These are phyloP conservation scores for Lucifuga dentata DNA, from an alignment of 2,113 vertebrate species.

Conservation along the genomic window DNA sequence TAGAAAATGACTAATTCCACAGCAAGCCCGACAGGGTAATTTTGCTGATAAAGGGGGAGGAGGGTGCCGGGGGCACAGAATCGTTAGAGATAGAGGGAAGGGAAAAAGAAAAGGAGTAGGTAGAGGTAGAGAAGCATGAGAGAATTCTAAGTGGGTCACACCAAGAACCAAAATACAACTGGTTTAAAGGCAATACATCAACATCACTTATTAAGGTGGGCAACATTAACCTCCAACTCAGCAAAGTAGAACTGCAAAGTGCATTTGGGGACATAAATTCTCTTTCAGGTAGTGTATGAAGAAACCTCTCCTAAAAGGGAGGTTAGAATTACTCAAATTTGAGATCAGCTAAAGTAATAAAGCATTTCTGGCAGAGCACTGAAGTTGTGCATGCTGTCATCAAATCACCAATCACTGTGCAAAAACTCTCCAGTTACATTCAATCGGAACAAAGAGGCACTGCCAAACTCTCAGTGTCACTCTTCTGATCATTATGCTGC, in stretches of 20 bases:
- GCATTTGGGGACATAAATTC: slow-evolving; percentile 33
- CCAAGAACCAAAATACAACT: slow-evolving; percentile 70
- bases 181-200: slow-evolving; percentile 77
- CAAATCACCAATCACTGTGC: too few species aligned
- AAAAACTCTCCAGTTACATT: too few species aligned
- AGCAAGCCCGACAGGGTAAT: slow-evolving; percentile 73
- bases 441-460: too few species aligned
- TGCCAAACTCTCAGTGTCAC: too few species aligned
- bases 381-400: too few species aligned
- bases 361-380: too few species aligned
- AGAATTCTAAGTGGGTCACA: slow-evolving; percentile 75
- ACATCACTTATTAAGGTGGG: slow-evolving; percentile 70
- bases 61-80: slow-evolving; percentile 56
- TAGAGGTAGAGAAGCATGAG: slow-evolving; percentile 45
- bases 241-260: slow-evolving; percentile 60
- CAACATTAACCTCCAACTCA: slow-evolving; percentile 56
- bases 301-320: slow-evolving; percentile 15
- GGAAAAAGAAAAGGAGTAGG: slow-evolving; percentile 44
- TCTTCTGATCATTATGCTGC: too few species aligned
- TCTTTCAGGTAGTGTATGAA: slow-evolving; percentile 18
- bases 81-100: slow-evolving; percentile 63
- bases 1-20: slow-evolving; percentile 81
- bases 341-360: too few species aligned
- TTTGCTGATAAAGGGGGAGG: slow-evolving; percentile 78
- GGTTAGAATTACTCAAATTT: neutral